Conservation (phyloP, 2,888 invertebrate genomes). For the Podabrus alpinus region DNA sequence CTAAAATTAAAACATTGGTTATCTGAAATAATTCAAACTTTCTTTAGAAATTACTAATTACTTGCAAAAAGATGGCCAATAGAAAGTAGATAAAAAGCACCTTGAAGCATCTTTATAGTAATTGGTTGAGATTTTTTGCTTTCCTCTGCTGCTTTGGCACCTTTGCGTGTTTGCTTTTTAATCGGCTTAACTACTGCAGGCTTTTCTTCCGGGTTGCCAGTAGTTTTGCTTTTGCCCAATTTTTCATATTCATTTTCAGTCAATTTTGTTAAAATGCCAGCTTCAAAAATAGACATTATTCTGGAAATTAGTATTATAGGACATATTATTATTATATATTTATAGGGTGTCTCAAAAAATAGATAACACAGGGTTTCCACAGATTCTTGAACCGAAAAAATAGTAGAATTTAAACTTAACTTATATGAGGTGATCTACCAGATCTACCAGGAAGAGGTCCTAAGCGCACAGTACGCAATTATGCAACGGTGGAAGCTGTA, state of each 20-base stretch:
- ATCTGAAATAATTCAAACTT: neutral
- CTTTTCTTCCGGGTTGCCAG: slow-evolving; percentile 52
- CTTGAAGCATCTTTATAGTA: slow-evolving; percentile 72
- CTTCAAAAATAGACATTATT: slow-evolving; percentile 74
- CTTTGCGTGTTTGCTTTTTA: slow-evolving; percentile 41
- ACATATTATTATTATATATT: neutral
- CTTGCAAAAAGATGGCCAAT: slow-evolving; percentile 68
- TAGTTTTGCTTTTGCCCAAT: slow-evolving; percentile 63
- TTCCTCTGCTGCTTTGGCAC: slow-evolving; percentile 44
- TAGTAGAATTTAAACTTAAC: too few species aligned
- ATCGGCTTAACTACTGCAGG: slow-evolving; percentile 26
- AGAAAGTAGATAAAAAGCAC: slow-evolving; percentile 71
- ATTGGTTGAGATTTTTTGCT: slow-evolving; percentile 64
- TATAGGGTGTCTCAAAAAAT: neutral
- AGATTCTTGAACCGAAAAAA: neutral
- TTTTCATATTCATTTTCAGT: slow-evolving; percentile 76
- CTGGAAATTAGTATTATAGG: slow-evolving; percentile 54
- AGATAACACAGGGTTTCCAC: neutral
- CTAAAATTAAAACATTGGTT: neutral
- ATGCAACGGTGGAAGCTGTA: too few species aligned
- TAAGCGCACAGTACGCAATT: too few species aligned
- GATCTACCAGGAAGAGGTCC: too few species aligned
- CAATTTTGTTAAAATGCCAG: slow-evolving; percentile 76
- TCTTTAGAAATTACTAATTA: slow-evolving; percentile 37
- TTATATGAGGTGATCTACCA: too few species aligned